Conservation (phyloP, 2,797 vertebrate genomes). For the Eptatretus atami region DNA sequence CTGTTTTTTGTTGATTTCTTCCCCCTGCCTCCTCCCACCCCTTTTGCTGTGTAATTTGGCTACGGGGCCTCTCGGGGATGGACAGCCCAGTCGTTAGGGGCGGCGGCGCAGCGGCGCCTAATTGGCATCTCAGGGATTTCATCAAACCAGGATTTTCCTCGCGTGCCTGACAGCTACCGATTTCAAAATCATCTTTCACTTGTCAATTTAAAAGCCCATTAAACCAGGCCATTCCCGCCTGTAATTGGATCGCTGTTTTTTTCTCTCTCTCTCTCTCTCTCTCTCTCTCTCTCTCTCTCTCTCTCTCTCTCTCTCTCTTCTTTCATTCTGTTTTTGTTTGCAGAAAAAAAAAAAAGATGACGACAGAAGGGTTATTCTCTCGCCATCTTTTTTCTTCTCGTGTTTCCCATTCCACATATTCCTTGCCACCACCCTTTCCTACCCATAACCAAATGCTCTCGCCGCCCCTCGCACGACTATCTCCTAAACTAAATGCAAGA, state of each 20-base stretch:
- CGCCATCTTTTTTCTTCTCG: too few species aligned
- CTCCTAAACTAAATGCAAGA: too few species aligned
- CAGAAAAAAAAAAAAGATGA: conserved; percentile 14
- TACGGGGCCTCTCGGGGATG: too few species aligned
- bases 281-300: conserved; percentile 50
- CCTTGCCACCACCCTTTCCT: too few species aligned
- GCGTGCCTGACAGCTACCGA: conserved; percentile 98
- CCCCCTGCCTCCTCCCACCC: too few species aligned
- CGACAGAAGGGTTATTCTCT: neutral
- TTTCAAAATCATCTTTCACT: conserved; percentile 98
- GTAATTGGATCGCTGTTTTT: conserved; percentile 23
- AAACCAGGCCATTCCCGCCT: conserved; percentile 53
- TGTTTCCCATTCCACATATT: too few species aligned
- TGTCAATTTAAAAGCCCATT: conserved; percentile 99
- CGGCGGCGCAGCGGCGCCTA: conserved; percentile 58
- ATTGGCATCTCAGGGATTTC: conserved; percentile 99
- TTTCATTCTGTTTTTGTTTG: conserved; percentile 15
- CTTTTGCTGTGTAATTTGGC: too few species aligned
- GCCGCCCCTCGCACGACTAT: too few species aligned
- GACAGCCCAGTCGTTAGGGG: conserved; percentile 45
- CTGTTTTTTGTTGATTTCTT: too few species aligned
- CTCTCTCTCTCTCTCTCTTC: conserved; percentile 17
- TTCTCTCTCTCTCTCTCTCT: conserved; percentile 70
- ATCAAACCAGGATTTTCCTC: conserved; percentile 77
- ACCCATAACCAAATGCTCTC: too few species aligned